Evolutionary conservation across 2,888 invertebrate species (phyloP).

Genomic region (Gymnosoma rotundatum): DNA sequence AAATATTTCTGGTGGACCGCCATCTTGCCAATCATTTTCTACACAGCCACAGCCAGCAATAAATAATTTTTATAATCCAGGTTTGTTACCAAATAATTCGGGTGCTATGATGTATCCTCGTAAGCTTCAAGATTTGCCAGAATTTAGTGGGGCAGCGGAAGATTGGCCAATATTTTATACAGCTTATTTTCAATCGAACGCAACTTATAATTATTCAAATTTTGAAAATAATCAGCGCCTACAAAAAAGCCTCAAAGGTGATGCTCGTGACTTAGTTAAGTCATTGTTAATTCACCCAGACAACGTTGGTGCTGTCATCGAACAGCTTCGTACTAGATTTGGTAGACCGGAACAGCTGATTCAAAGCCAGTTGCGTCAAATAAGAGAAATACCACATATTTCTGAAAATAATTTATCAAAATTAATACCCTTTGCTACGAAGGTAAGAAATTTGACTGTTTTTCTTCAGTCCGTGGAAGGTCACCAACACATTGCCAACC

Average conservation of each 20-base stretch:
- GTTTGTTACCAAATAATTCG: background rate
- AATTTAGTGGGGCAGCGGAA: slow-evolving; percentile 63
- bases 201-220: slow-evolving; percentile 52
- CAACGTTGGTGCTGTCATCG: slow-evolving; percentile 55
- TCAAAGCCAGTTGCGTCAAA: slow-evolving; percentile 57
- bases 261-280: slow-evolving; percentile 60
- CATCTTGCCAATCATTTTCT: slow-evolving; percentile 2
- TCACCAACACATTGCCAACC: slow-evolving; percentile 64
- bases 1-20: background rate
- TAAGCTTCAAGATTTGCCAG: slow-evolving; percentile 61
- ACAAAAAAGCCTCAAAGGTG: slow-evolving; percentile 54
- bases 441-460: slow-evolving; percentile 54
- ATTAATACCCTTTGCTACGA: slow-evolving; percentile 60
- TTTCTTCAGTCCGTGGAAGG: slow-evolving; percentile 60
- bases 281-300: slow-evolving; percentile 68
- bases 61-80: background rate
- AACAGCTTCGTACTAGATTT: slow-evolving; percentile 59
- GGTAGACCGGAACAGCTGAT: slow-evolving; percentile 65
- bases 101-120: background rate
- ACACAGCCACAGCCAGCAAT: background rate
- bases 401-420: slow-evolving; percentile 45
- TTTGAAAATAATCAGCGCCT: slow-evolving; percentile 56
- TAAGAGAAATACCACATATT: slow-evolving; percentile 54
- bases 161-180: slow-evolving; percentile 69
- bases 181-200: slow-evolving; percentile 42